Percentiles rank a stretch among this genome's conserved stretches.
Evolutionary conservation across 2,888 invertebrate genomes (phyloP).

Genomic region (Ornithoptera priamus): DNA sequence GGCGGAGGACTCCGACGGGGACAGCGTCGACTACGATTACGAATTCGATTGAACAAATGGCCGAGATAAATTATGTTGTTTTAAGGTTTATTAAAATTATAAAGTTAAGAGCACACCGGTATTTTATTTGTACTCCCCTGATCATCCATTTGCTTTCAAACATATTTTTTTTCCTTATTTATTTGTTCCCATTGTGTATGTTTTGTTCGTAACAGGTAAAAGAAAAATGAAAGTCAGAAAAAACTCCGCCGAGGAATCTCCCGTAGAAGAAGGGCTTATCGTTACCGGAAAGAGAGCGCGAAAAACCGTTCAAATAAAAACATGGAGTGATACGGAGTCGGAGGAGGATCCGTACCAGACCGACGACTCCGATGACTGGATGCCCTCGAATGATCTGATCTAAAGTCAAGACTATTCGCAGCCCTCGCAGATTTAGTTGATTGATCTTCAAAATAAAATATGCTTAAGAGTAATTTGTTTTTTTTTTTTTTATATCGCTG

Average conservation of each 20-base stretch:
- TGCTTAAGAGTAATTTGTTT: background rate
- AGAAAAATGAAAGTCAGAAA: slow-evolving; percentile 29
- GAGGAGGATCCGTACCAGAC: slow-evolving; percentile 71
- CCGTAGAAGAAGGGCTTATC: slow-evolving; percentile 19
- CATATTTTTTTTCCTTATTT: background rate
- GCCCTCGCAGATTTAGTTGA: slow-evolving; percentile 1
- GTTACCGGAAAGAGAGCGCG: slow-evolving; percentile 53
- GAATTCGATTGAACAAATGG: slow-evolving; percentile 53
- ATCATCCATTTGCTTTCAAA: background rate
- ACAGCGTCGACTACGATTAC: slow-evolving; percentile 71
- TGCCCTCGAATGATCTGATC: slow-evolving; percentile 52
- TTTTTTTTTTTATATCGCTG: background rate
- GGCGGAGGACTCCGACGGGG: slow-evolving; percentile 65
- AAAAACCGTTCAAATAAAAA: slow-evolving; percentile 42
- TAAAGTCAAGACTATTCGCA: slow-evolving; percentile 44
- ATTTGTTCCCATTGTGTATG: slow-evolving; percentile 17
- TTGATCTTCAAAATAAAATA: background rate
- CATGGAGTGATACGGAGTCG: slow-evolving; percentile 50
- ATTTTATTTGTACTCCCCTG: background rate
- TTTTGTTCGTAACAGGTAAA: slow-evolving; percentile 37
- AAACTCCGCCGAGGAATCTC: background rate
- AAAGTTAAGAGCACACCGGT: background rate
- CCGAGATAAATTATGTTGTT: no score
- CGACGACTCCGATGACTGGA: slow-evolving; percentile 75
- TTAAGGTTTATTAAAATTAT: slow-evolving; percentile 1